Percentiles rank a stretch among this genome's conserved stretches.
Conservation (phyloP, 2,888 invertebrate species). For the Lycophotia porphyrea region DNA sequence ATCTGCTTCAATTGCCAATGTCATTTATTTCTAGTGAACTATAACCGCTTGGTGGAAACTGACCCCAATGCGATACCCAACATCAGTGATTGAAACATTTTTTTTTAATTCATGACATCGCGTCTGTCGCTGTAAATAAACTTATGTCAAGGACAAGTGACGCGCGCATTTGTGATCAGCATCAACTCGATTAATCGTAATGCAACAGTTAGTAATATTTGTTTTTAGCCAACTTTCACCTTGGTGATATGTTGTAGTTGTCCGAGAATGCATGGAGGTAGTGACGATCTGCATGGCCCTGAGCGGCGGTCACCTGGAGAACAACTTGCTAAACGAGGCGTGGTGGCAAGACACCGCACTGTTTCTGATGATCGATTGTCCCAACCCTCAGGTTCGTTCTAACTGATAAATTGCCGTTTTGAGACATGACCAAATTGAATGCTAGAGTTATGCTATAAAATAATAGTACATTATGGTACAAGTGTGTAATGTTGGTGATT, state of each 20-base stretch:
- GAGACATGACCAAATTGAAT: not conserved
- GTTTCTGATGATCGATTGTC: conserved; percentile 96
- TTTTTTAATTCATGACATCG: not conserved
- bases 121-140: not conserved
- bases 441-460: not conserved
- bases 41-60: no score
- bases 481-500: no score
- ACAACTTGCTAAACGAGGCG: conserved; percentile 93
- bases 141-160: not conserved
- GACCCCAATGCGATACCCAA: not conserved
- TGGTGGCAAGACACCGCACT: conserved; percentile 97
- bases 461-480: no score
- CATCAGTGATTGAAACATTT: no score
- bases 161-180: not conserved
- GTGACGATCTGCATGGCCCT: conserved; percentile 97
- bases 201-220: not conserved
- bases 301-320: conserved; percentile 96
- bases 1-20: not conserved
- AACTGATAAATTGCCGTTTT: not conserved
- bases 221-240: not conserved
- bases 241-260: conserved; percentile 88
- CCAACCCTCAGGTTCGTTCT: conserved; percentile 90
- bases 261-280: conserved; percentile 98
- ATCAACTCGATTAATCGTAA: not conserved
- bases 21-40: not conserved